Conservation (phyloP, 2,797 vertebrate genomes). For the Gymnocypris eckloni region DNA sequence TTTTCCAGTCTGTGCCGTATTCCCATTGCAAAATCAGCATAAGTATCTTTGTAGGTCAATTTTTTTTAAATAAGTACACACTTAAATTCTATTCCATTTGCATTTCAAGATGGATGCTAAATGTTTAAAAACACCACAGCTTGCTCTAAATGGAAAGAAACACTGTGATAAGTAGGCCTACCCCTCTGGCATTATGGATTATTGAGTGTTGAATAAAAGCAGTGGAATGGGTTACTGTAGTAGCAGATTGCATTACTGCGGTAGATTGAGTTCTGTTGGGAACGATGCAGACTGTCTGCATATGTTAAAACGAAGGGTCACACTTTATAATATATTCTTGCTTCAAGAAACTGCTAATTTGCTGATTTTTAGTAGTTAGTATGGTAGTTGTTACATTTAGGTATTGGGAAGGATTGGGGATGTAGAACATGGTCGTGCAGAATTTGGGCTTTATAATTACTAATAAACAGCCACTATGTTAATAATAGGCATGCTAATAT, state of each 20-base stretch:
- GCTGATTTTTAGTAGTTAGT: too few relatives aligned
- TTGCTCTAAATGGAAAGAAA: conserved; percentile 31
- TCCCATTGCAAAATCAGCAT: neutral
- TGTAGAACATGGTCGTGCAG: too few relatives aligned
- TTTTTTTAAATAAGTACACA: neutral
- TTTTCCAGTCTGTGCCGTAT: neutral
- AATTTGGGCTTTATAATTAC: too few relatives aligned
- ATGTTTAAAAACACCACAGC: conserved; percentile 8
- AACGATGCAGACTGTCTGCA: conserved; percentile 44
- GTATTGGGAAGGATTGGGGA: too few relatives aligned
- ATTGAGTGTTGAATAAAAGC: conserved; percentile 37
- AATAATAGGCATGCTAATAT: too few relatives aligned
- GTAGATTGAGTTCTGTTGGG: conserved; percentile 34
- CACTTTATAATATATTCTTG: too few relatives aligned
- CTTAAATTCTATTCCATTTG: neutral
- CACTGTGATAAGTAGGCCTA: conserved; percentile 16
- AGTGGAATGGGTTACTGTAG: conserved; percentile 23
- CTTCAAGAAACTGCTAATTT: too few relatives aligned
- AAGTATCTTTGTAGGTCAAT: neutral
- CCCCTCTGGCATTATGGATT: conserved; percentile 15
- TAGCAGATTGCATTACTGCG: conserved; percentile 35
- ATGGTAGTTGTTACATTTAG: too few relatives aligned
- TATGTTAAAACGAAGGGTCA: neutral
- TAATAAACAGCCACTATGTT: too few relatives aligned
- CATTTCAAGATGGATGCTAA: neutral